These are phyloP conservation scores for Agapostemon virescens DNA, from an alignment of 2,888 invertebrate species.

Conservation along the genomic window DNA sequence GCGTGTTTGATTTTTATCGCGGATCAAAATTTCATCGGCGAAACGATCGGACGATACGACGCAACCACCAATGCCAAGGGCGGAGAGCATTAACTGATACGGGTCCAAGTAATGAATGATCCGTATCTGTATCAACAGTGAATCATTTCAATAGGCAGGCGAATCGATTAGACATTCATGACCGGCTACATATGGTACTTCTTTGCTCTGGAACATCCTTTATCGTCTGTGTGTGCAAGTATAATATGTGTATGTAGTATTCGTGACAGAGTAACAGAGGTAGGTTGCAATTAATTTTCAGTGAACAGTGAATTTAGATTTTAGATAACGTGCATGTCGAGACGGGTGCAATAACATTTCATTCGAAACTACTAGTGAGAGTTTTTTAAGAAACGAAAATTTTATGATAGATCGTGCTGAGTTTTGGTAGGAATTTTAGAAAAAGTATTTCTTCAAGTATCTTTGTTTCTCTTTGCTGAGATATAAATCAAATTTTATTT, in stretches of 20 bases:
- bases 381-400: not conserved
- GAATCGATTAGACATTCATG: constrained; percentile 4
- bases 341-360: not conserved
- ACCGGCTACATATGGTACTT: not conserved
- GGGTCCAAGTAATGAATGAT: not conserved
- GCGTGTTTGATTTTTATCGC: not conserved
- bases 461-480: too few relatives aligned
- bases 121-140: not conserved
- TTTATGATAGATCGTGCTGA: too few relatives aligned
- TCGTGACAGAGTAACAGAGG: too few relatives aligned
- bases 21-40: not conserved
- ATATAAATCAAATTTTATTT: too few relatives aligned
- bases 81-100: constrained; percentile 7
- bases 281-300: not conserved
- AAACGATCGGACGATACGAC: not conserved
- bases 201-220: not conserved
- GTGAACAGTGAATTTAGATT: not conserved
- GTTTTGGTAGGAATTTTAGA: too few relatives aligned
- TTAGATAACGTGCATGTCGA: not conserved
- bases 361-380: not conserved
- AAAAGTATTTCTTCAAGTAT: too few relatives aligned
- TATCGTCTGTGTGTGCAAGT: not conserved
- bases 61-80: not conserved
- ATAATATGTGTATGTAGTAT: too few relatives aligned
- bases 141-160: not conserved